phyloP scores from a whole-genome alignment of 2,888 invertebrate genomes.

The Selenia dentaria region DNA sequence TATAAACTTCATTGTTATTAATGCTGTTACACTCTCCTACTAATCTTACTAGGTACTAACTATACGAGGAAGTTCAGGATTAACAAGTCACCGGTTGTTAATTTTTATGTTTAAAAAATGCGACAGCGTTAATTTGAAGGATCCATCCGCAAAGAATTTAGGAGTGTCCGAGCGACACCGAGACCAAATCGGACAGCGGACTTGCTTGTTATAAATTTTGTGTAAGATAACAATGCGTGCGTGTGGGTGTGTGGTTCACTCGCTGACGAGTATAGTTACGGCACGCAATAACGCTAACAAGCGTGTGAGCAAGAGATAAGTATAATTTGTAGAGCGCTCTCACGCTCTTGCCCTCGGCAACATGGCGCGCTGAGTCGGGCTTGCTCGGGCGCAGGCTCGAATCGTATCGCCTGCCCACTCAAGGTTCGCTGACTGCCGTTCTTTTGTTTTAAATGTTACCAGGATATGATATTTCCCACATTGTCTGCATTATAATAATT shows the following conservation, averaged over 20 bases:
- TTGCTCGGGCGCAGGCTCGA: conserved; percentile 87
- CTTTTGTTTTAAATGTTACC: conserved; percentile 85
- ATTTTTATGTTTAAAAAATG: no score
- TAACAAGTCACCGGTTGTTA: no score
- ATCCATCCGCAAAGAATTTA: conserved; percentile 82
- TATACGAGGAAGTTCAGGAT: no score
- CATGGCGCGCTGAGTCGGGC: conserved; percentile 85
- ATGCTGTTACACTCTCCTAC: no score
- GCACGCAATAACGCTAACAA: conserved; percentile 85
- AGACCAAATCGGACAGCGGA: conserved; percentile 69
- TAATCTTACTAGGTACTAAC: no score
- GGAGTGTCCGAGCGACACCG: conserved; percentile 68
- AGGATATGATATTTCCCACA: conserved; percentile 32
- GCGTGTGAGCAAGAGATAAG: conserved; percentile 65
- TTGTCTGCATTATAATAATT: conserved; percentile 7
- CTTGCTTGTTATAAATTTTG: conserved; percentile 83
- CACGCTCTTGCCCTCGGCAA: conserved; percentile 68
- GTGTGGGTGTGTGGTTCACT: conserved; percentile 80
- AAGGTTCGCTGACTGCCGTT: conserved; percentile 86
- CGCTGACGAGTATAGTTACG: conserved; percentile 83
- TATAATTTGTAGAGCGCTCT: conserved; percentile 55
- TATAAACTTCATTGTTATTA: no score
- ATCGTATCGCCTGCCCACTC: conserved; percentile 86
- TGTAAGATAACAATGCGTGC: conserved; percentile 81
- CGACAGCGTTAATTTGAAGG: no score